These are phyloP conservation scores for Rhynchotus rufescens DNA, from an alignment of 2,797 vertebrate genomes.

Conservation along the genomic window DNA sequence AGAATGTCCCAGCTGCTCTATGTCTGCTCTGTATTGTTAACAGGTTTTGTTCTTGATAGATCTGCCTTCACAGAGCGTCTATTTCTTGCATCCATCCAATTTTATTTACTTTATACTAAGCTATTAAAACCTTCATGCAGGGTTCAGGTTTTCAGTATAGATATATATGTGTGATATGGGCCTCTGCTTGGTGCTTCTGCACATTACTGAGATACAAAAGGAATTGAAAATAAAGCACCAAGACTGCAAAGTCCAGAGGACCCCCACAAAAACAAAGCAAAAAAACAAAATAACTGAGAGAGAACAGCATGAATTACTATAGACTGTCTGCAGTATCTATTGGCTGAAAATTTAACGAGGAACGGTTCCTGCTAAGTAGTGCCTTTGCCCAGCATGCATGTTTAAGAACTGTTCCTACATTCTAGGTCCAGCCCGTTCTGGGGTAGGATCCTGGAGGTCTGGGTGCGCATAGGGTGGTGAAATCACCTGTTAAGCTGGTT, in stretches of 20 bases:
- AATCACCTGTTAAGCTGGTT: not conserved
- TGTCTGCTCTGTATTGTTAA: not conserved
- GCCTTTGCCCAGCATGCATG: not conserved
- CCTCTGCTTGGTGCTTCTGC: not conserved
- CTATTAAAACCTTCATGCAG: not conserved
- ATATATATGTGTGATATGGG: accelerated
- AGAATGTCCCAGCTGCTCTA: not conserved
- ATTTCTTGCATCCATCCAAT: not conserved
- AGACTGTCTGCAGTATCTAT: not conserved
- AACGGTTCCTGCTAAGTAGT: not conserved
- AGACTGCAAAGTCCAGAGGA: not conserved
- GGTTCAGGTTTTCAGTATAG: not conserved
- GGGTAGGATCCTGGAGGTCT: not conserved
- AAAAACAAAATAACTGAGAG: not conserved
- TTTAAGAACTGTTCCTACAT: not conserved
- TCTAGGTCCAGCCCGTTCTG: not conserved
- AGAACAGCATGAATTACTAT: not conserved
- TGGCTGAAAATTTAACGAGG: not conserved
- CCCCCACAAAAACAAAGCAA: not conserved
- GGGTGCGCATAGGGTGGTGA: not conserved
- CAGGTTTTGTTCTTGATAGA: not conserved
- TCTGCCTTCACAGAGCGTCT: not conserved
- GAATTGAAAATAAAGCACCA: not conserved
- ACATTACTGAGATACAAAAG: not conserved
- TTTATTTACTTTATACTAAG: not conserved